Evolutionary conservation across 2,113 vertebrate species (phyloP), one percentile per base, ranked within the genome.

Genomic region (Crotophaga sulcirostris): DNA sequence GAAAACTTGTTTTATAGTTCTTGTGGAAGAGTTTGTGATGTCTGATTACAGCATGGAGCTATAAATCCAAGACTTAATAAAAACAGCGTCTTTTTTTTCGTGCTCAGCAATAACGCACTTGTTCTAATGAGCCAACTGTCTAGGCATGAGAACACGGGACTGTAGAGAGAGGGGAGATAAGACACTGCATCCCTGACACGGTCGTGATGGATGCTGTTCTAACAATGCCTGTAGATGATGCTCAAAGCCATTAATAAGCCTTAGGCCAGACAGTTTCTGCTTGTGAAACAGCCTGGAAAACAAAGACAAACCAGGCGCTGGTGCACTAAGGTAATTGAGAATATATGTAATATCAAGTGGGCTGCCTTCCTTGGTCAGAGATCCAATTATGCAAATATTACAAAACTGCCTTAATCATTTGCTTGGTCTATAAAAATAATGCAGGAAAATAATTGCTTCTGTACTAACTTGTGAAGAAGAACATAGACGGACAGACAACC

Each of bases 21-120:
- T 95, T 90, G 83, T 83, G 94, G 95, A 97, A 97, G 92, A 97
- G 97, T 97, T 95, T 94, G 92, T 84, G 96, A 92, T 95, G 94
- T 55, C 92, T 78, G 96, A 97, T 97, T 96, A 96, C 90, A 80
- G 77, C 81, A 90, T 14, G 34, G 90, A 94, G 87, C 86, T 94
- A 94, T 96, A 95, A 96, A 97, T 96, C 79, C 63, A 94, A 87
- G 87, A 26, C 54, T 78, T 89, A 76, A 93, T 91, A 85, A 9
- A 76, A 38, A 47, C 9, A 72, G 11, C 0, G 0, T 56, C 15
- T 44, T 14, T 52, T 58, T 60, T 38, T 24, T 29, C 36, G 3
- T 81, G 26, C 54, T 72, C 60, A 58, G 83, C 74, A 87, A 17
- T 38, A 74, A 49, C 59, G 47, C 58, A 51, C 79, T 96, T 82